Evolutionary conservation across 2,797 vertebrate species (phyloP).

Genomic region (Crax fasciolata): DNA sequence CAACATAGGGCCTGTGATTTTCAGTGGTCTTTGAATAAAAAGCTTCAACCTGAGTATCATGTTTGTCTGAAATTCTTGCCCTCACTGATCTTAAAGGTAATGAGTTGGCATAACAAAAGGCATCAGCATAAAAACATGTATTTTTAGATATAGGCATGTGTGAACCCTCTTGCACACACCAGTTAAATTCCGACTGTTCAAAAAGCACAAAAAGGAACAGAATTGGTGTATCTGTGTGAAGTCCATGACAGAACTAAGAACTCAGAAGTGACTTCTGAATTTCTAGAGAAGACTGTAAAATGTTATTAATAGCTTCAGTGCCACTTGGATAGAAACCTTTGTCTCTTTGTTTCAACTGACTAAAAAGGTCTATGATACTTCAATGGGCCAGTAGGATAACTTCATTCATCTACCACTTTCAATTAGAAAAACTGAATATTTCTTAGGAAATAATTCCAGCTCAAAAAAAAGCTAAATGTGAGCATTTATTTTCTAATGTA

Average conservation of each 20-base stretch:
- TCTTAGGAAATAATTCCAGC: not conserved
- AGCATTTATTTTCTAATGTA: not conserved
- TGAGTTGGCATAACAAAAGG: not conserved
- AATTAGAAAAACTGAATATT: not conserved
- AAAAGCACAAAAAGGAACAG: not conserved
- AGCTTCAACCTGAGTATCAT: not conserved
- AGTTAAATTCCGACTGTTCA: not conserved
- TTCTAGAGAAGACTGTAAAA: not conserved
- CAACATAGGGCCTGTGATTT: not conserved
- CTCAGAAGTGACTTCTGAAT: not conserved
- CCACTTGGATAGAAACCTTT: not conserved
- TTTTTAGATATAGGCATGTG: not conserved
- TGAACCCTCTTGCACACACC: not conserved
- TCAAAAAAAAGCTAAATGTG: not conserved
- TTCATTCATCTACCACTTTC: not conserved
- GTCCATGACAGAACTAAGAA: not conserved
- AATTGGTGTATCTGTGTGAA: not conserved
- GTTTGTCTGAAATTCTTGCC: not conserved
- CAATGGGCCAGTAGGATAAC: not conserved
- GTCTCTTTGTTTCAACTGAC: not conserved
- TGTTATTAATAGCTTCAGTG: not conserved
- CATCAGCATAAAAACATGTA: not conserved
- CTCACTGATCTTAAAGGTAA: not conserved
- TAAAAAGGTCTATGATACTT: not conserved
- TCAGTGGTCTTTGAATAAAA: not conserved